Evolutionary conservation across 2,113 vertebrate genomes (phyloP).

Genomic region (Poecilia latipinna): DNA sequence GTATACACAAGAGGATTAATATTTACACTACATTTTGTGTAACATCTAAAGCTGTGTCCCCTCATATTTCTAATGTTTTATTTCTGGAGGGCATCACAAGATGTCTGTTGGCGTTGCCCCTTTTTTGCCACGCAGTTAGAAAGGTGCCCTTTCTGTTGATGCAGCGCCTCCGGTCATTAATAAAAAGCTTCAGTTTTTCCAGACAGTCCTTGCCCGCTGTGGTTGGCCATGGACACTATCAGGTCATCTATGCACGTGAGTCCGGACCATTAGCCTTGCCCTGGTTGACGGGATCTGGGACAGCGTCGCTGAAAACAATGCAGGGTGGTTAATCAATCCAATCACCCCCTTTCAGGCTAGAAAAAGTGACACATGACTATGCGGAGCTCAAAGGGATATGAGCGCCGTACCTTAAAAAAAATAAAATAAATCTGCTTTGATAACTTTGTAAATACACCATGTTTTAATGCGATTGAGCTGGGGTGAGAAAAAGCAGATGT

Average conservation of each 20-base stretch:
- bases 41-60: neutral
- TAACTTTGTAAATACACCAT: no score
- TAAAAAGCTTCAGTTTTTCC: constrained; percentile 43
- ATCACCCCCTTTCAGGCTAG: constrained; percentile 39
- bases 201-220: constrained; percentile 42
- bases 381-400: neutral
- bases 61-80: neutral
- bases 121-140: constrained; percentile 12
- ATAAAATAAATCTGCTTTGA: neutral
- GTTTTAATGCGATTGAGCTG: no score
- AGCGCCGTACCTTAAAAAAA: no score
- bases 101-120: constrained; percentile 1
- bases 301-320: constrained; percentile 46
- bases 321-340: constrained; percentile 41
- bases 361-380: constrained; percentile 39
- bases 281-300: constrained; percentile 51
- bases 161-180: constrained; percentile 64
- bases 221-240: constrained; percentile 22
- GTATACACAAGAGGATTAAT: neutral
- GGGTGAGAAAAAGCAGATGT: no score
- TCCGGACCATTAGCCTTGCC: constrained; percentile 30
- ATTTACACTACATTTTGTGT: neutral
- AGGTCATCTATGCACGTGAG: constrained; percentile 43
- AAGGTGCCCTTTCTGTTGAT: constrained; percentile 47
- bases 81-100: constrained; percentile 16